Evolutionary conservation across 2,113 vertebrate genomes (phyloP), one percentile per base, ranked within the genome.

Genomic region (Tachycineta bicolor): DNA sequence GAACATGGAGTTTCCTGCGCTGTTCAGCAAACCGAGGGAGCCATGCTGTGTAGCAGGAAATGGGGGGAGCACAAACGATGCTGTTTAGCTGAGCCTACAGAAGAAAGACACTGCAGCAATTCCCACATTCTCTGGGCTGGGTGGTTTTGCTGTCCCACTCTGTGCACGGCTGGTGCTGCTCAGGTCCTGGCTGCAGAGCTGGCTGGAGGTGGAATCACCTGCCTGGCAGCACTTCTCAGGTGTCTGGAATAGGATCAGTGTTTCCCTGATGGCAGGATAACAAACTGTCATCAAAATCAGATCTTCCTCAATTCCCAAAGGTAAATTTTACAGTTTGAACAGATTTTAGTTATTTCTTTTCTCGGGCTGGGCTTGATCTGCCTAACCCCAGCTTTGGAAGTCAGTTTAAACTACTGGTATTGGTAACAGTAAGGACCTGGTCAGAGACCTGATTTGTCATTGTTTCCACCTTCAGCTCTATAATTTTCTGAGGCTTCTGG

Each of bases 231-330:
- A 44, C 55, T 15, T 91, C 56, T n/a, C 44, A 33, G 55, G 11
- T 43, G 25, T 39, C 67, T 49, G 26, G 1, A 3, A 14, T 14
- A 37, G 23, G 18, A 14, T 14, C 53, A 3, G 21, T 33, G 21
- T 71, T 88, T 67, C 71, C 82, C 39, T 39, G 52, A 21, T 34
- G 50, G 28, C 46, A 70, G 44, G 46, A 49, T 53, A 62, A 56
- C 0, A 0, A 60, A 15, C n/a, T 62, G 16, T 16, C 26, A 19
- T 1, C 2, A 79, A 55, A 44, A 41, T 15, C 62, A 49, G 58
- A 56, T 37, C 59, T 37, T 71, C 33, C 47, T 68, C 14, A 56
- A 3, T 64, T 47, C 55, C 22, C 46, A 21, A 39, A 71, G 33
- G 44, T 50, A 29, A 63, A 39, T 83, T 23, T 33, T 55, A 47